phyloP scores from a whole-genome alignment of 1,140 invertebrate genomes.

The Cydia fagiglandana region DNA sequence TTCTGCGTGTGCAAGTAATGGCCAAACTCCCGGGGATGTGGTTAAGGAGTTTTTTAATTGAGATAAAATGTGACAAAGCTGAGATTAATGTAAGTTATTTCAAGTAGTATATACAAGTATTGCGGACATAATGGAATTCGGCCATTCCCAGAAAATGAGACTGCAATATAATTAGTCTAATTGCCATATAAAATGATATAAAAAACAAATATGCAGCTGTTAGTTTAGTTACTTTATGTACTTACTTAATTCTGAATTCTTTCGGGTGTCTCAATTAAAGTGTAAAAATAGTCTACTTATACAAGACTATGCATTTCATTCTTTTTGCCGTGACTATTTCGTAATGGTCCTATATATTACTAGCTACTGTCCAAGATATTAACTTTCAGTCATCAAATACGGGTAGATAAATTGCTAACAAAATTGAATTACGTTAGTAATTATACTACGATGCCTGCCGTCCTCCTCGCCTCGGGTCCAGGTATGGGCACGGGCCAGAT shows the following conservation, averaged over 20 bases:
- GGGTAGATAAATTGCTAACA: constrained; percentile 11
- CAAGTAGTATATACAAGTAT: neutral
- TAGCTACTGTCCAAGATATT: neutral
- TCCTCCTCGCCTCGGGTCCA: constrained; percentile 43
- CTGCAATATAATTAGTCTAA: no score
- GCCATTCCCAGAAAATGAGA: neutral
- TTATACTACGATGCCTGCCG: constrained; percentile 30
- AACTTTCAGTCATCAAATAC: neutral
- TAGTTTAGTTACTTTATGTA: no score
- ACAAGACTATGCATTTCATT: neutral
- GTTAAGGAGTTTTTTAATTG: constrained; percentile 19
- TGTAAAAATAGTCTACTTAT: no score
- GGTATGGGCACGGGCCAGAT: constrained; percentile 56
- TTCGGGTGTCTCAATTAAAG: no score
- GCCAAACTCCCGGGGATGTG: neutral
- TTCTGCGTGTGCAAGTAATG: constrained; percentile 1
- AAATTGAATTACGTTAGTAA: constrained; percentile 10
- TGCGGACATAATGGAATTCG: neutral
- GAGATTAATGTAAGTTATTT: constrained; percentile 5
- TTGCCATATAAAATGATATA: no score
- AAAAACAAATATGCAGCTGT: no score
- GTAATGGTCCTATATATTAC: no score
- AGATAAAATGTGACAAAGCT: constrained; percentile 14
- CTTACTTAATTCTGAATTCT: no score
- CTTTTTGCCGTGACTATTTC: neutral